phyloP scores from a whole-genome alignment of 1,140 invertebrate genomes.

The Bombus sibiricus region DNA sequence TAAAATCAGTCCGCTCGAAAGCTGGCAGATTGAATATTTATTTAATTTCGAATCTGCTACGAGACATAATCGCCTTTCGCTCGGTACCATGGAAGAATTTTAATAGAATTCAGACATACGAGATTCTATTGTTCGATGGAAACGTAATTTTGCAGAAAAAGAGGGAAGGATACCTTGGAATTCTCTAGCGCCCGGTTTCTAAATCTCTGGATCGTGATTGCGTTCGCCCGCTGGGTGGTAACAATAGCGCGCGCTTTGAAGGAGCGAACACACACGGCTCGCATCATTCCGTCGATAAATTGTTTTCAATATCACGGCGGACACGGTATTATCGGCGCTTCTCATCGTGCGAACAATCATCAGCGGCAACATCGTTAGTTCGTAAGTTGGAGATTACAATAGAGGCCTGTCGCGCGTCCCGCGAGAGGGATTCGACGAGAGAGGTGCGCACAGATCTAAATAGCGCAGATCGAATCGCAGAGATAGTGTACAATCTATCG shows the following conservation, averaged over 20 bases:
- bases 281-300: slow-evolving; percentile 44
- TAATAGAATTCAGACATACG: not conserved
- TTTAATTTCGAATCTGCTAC: not conserved
- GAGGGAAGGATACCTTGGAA: not conserved
- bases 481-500: slow-evolving; percentile 38
- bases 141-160: not conserved
- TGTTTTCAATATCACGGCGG: slow-evolving; percentile 37
- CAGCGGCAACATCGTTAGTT: slow-evolving; percentile 45
- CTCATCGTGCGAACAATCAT: slow-evolving; percentile 33
- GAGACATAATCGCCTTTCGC: not conserved
- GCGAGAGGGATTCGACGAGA: not conserved
- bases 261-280: not conserved
- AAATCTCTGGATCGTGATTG: not conserved
- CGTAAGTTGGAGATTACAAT: slow-evolving; percentile 43
- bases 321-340: slow-evolving; percentile 28
- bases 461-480: slow-evolving; percentile 38
- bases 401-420: slow-evolving; percentile 4
- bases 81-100: not conserved
- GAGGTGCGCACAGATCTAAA: slow-evolving; percentile 8
- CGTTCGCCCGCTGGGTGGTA: not conserved
- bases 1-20: not conserved
- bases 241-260: not conserved
- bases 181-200: no score
- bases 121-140: not conserved
- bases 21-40: not conserved